These are phyloP conservation scores for Polyodon spathula DNA, from an alignment of 2,113 vertebrate genomes.

Conservation along the genomic window DNA sequence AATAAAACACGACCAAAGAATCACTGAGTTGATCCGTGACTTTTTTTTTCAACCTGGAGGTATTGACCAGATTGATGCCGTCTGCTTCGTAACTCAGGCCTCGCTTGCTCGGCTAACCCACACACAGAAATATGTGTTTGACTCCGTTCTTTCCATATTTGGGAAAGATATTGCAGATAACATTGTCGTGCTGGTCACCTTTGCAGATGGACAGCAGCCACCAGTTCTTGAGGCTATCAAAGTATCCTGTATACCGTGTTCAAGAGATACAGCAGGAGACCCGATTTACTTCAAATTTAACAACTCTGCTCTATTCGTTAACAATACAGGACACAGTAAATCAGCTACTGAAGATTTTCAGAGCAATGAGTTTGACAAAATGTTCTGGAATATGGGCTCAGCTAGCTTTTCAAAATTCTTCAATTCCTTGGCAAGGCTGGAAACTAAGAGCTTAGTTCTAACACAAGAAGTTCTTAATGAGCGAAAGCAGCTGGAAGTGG, in stretches of 20 bases:
- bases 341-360: neutral
- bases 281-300: constrained; percentile 43
- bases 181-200: constrained; percentile 38
- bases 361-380: constrained; percentile 22
- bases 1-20: constrained; percentile 22
- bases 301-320: constrained; percentile 34
- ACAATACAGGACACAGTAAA: constrained; percentile 5
- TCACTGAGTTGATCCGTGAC: constrained; percentile 21
- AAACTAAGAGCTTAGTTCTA: constrained; percentile 16
- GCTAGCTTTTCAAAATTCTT: constrained; percentile 11
- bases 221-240: constrained; percentile 32
- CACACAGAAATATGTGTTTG: constrained; percentile 33
- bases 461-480: constrained; percentile 22
- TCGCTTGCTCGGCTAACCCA: constrained; percentile 23
- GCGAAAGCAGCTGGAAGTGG: constrained; percentile 21
- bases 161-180: constrained; percentile 40
- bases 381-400: constrained; percentile 14
- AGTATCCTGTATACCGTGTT: constrained; percentile 24
- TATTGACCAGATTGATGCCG: constrained; percentile 23
- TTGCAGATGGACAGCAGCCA: constrained; percentile 29
- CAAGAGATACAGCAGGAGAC: neutral
- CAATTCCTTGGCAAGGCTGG: neutral
- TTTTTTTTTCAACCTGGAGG: constrained; percentile 22
- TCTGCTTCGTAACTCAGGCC: constrained; percentile 37
- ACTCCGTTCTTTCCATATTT: constrained; percentile 37